Evolutionary conservation across 1,140 invertebrate species (phyloP), one percentile per base, ranked within the genome.

Genomic region (Riptortus pedestris): DNA sequence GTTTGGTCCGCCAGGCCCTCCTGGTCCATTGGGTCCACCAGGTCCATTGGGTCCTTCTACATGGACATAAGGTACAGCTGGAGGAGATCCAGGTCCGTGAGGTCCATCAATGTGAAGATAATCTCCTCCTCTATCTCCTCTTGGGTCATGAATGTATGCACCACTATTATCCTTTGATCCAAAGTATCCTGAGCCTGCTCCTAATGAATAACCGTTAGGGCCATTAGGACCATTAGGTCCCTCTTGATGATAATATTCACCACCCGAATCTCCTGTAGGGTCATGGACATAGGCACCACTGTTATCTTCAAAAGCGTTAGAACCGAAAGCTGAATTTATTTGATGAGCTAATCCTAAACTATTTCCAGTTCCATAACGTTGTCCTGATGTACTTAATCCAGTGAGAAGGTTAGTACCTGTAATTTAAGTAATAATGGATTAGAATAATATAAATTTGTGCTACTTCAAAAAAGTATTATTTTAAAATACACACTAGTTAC

Each of bases 91-190:
- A 7, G 31, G 31, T 5, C 31, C 31, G 5, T 38, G 31, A 5
- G 5, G 5, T 38, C 31, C 31, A 76, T 70, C 67, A 29, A 48
- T 26, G 33, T 48, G 51, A 55, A 58, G 24, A 20, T 61, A 57
- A 4, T 24, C 7, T 22, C 33, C 43, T 27, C 16, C 38, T 28
- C 33, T 29, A 77, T 78, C 11, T 59, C 77, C 74, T 11, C 76
- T 75, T 48, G 75, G 75, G 66, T 76, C 70, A 26, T 77, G 77
- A 68, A 74, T 70, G 67, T 76, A 78, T 59, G 28, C 11, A 22
- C 51, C 63, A 43, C 47, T 26, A 55, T 47, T 31, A 20, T 22
- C 55, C 18, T 24, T 22, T 33, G 24, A 5, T 14, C 31, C 45
- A 1, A 11, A 51, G n/a, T 20, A 16, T 1, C 58, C 43, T 55